Conservation (phyloP, 2,113 vertebrate genomes). For the Apus apus region DNA sequence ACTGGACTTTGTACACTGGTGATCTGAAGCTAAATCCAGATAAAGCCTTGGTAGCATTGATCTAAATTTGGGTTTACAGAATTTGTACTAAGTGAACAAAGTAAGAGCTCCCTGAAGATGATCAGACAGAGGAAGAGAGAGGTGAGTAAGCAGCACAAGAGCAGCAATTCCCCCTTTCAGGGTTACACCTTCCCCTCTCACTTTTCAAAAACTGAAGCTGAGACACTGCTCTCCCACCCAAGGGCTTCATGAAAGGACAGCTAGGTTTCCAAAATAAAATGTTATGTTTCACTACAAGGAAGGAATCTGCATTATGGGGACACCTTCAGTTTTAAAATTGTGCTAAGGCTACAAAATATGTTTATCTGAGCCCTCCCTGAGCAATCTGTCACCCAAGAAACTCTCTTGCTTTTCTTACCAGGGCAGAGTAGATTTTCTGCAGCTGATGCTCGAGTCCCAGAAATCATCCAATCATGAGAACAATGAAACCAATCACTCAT, state of each 20-base stretch:
- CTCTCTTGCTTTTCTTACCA: constrained; percentile 42
- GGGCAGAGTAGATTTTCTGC: constrained; percentile 85
- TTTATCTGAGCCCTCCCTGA: not conserved
- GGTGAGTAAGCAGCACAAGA: not conserved
- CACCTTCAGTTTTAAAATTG: not conserved
- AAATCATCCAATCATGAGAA: not conserved
- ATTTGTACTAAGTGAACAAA: not conserved
- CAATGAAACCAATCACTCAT: not conserved
- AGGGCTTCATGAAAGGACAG: not conserved
- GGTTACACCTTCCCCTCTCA: not conserved
- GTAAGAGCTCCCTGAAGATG: not conserved
- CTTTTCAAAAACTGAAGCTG: not conserved
- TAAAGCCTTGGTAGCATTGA: not conserved
- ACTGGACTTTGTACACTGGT: not conserved
- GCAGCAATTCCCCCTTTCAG: not conserved
- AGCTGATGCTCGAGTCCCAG: constrained; percentile 86
- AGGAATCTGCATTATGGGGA: not conserved
- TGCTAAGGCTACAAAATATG: not conserved
- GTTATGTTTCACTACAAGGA: not conserved
- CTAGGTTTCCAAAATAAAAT: not conserved
- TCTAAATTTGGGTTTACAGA: not conserved
- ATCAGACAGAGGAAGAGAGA: not conserved
- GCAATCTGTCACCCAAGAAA: not conserved
- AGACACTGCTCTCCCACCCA: not conserved
- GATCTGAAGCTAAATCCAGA: not conserved